phyloP scores from a whole-genome alignment of 2,113 vertebrate species.

The Oreocharis arfaki region DNA sequence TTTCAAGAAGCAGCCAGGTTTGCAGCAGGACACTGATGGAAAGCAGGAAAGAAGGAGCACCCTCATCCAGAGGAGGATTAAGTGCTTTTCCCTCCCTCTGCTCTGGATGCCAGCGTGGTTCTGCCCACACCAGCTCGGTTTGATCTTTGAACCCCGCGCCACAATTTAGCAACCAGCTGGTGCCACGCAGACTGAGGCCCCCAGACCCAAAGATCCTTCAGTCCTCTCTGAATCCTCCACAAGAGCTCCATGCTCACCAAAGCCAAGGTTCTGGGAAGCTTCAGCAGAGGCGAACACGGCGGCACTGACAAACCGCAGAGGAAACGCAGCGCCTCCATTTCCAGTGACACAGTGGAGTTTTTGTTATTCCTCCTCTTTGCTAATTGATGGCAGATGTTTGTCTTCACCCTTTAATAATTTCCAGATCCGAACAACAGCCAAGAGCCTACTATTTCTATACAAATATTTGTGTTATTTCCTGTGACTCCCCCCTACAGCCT shows the following conservation, averaged over 20 bases:
- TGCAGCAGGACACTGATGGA: not conserved
- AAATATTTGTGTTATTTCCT: slow-evolving; percentile 72
- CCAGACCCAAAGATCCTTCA: not conserved
- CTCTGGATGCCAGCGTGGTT: not conserved
- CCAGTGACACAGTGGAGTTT: slow-evolving; percentile 34
- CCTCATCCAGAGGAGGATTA: not conserved
- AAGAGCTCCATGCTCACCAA: not conserved
- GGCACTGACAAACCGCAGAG: not conserved
- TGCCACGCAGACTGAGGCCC: not conserved
- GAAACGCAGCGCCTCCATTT: not conserved
- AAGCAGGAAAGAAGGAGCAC: not conserved
- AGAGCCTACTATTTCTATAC: slow-evolving; percentile 57
- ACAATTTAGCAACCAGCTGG: not conserved
- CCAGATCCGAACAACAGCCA: slow-evolving; percentile 62
- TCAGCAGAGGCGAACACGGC: not conserved
- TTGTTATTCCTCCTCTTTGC: slow-evolving; percentile 54
- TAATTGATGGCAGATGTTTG: slow-evolving; percentile 74
- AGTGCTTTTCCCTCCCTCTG: not conserved
- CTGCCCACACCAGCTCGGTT: not conserved
- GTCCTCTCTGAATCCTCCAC: not conserved
- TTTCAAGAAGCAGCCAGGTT: not conserved
- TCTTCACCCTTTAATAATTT: slow-evolving; percentile 69
- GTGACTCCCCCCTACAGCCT: slow-evolving; percentile 35
- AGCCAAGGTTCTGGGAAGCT: not conserved
- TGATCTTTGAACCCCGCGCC: not conserved